Evolutionary conservation across 2,113 vertebrate genomes (phyloP).

Genomic region (Pavo muticus): DNA sequence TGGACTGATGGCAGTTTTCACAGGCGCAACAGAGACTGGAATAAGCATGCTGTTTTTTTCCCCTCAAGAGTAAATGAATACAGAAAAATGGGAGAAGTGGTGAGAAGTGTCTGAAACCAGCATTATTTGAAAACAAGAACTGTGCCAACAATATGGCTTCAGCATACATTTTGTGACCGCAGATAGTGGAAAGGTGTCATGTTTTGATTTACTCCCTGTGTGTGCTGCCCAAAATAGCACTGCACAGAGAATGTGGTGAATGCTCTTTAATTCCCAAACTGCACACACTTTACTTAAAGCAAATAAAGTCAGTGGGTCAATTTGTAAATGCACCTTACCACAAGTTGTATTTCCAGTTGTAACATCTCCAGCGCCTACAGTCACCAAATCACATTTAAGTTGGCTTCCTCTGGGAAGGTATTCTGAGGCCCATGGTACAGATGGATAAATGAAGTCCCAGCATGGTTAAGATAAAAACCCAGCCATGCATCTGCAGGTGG

Average conservation of each 20-base stretch:
- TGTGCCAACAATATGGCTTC: not conserved
- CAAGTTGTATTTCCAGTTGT: not conserved
- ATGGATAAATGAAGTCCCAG: not conserved
- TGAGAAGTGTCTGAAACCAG: not conserved
- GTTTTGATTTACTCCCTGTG: slow-evolving; percentile 23
- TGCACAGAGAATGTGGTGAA: not conserved
- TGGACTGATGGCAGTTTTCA: slow-evolving; percentile 38
- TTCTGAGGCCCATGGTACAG: not conserved
- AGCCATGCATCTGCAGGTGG: not conserved
- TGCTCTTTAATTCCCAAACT: not conserved
- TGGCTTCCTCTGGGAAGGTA: not conserved
- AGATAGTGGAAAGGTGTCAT: slow-evolving; percentile 1
- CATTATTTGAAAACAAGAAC: not conserved
- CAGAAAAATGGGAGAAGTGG: not conserved
- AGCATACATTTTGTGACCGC: not conserved
- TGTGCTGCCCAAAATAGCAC: slow-evolving; percentile 16
- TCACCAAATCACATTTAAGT: not conserved
- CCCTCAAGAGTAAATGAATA: not conserved
- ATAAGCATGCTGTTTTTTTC: rapidly evolving
- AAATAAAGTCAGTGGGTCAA: not conserved
- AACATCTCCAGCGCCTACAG: not conserved
- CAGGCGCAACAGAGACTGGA: not conserved
- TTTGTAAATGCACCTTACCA: slow-evolving; percentile 17
- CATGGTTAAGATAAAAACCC: not conserved
- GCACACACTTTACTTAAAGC: not conserved